A percentile compares a stretch with the other conserved stretches of the same genome.
These are phyloP conservation scores for Eurytoma californica DNA, from an alignment of 2,888 invertebrate species.

Conservation along the genomic window DNA sequence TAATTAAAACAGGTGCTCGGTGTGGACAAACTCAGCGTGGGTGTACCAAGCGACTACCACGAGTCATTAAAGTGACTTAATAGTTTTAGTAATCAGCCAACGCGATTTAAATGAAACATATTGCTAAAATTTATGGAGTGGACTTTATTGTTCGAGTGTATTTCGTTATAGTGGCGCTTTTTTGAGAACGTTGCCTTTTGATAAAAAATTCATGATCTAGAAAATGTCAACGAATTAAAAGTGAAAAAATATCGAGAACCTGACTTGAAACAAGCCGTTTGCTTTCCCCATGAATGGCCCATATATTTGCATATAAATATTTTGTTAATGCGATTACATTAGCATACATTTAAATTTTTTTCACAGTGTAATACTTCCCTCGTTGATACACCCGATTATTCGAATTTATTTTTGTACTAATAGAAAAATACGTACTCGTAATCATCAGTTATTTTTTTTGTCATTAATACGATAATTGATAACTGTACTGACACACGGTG, in stretches of 20 bases:
- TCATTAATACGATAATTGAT: too few species aligned
- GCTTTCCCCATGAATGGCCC: slow-evolving; percentile 19
- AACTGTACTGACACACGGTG: too few species aligned
- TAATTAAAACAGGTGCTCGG: too few species aligned
- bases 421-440: slow-evolving; percentile 1
- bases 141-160: too few species aligned
- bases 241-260: background rate
- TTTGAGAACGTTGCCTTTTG: background rate
- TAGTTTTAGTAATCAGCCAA: too few species aligned
- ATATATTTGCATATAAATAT: slow-evolving; percentile 23
- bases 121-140: too few species aligned
- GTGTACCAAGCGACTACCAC: too few species aligned
- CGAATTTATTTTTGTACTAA: background rate
- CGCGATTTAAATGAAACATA: too few species aligned
- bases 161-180: too few species aligned
- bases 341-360: slow-evolving; percentile 47
- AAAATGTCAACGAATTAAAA: slow-evolving; percentile 6
- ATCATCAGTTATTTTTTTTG: too few species aligned
- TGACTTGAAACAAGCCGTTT: slow-evolving; percentile 22
- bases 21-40: too few species aligned
- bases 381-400: slow-evolving; percentile 2
- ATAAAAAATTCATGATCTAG: slow-evolving; percentile 4
- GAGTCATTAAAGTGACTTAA: too few species aligned
- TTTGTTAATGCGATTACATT: slow-evolving; percentile 40
- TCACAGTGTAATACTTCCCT: background rate